Conservation (phyloP, 2,888 invertebrate species). For the Caprella mutica region DNA sequence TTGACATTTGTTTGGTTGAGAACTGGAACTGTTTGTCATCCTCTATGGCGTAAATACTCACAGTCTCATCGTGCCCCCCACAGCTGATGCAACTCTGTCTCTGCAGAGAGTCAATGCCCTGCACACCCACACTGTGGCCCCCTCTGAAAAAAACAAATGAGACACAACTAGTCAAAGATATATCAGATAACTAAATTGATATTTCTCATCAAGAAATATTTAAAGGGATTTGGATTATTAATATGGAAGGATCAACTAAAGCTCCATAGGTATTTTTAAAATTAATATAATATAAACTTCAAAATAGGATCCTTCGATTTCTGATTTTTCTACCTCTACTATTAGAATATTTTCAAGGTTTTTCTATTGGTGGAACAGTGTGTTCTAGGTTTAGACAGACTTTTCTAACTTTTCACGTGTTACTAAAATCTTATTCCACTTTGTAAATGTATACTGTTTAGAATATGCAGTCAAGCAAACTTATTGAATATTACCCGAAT, state of each 20-base stretch:
- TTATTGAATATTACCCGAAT: not conserved
- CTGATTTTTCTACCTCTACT: too few species aligned
- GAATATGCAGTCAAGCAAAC: not conserved
- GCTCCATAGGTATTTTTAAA: not conserved
- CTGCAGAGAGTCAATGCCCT: slow-evolving; percentile 72
- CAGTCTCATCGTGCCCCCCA: slow-evolving; percentile 73
- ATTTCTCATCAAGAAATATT: too few species aligned
- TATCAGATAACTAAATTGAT: too few species aligned
- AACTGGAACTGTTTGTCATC: slow-evolving; percentile 95
- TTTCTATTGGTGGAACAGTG: too few species aligned
- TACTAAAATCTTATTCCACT: not conserved
- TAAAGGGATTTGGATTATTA: too few species aligned
- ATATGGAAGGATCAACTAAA: too few species aligned
- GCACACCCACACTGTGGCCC: slow-evolving; percentile 81
- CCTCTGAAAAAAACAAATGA: slow-evolving; percentile 48
- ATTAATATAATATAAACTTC: not conserved
- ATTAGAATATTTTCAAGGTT: too few species aligned
- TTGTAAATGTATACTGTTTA: slow-evolving; percentile 13
- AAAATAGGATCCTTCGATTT: not conserved
- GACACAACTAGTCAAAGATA: too few species aligned
- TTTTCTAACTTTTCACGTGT: too few species aligned
- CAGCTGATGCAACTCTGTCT: slow-evolving; percentile 77
- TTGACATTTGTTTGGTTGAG: slow-evolving; percentile 67
- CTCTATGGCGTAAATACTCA: slow-evolving; percentile 90
- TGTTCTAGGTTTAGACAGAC: too few species aligned